A percentile compares a stretch with the other conserved stretches of the same genome.
These are phyloP conservation scores for Phaethon lepturus DNA, from an alignment of 2,113 vertebrate species.

Conservation along the genomic window DNA sequence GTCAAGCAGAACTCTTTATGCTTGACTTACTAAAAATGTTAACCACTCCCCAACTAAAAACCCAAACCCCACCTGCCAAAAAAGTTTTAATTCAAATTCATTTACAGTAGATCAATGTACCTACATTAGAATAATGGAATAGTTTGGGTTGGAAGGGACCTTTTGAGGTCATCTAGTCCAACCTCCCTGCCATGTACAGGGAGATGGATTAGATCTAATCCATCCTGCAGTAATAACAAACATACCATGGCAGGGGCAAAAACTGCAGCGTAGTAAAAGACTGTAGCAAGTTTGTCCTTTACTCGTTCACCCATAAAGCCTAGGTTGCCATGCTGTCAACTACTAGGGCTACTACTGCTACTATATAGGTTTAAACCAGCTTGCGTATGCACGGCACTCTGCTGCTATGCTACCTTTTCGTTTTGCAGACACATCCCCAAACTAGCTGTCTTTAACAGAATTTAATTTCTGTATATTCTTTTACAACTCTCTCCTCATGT, in stretches of 20 bases:
- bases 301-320: fast-evolving
- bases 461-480: not conserved
- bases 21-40: not conserved
- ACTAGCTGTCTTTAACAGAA: not conserved
- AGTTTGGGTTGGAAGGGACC: too few relatives aligned
- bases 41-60: not conserved
- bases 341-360: not conserved
- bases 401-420: not conserved
- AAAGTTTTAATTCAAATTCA: not conserved
- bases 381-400: fast-evolving
- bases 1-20: not conserved
- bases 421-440: not conserved
- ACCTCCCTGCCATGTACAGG: too few relatives aligned
- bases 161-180: too few relatives aligned
- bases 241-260: fast-evolving
- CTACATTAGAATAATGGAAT: not conserved
- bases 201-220: not conserved
- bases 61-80: not conserved
- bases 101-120: not conserved
- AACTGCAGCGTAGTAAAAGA: fast-evolving
- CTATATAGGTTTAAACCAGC: fast-evolving
- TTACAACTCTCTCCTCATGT: not conserved
- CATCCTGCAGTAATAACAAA: not conserved
- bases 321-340: fast-evolving
- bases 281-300: fast-evolving